Percentiles rank a stretch among this genome's conserved stretches.
Conservation (phyloP, 2,888 invertebrate genomes). For the Drosophila emarginata region DNA sequence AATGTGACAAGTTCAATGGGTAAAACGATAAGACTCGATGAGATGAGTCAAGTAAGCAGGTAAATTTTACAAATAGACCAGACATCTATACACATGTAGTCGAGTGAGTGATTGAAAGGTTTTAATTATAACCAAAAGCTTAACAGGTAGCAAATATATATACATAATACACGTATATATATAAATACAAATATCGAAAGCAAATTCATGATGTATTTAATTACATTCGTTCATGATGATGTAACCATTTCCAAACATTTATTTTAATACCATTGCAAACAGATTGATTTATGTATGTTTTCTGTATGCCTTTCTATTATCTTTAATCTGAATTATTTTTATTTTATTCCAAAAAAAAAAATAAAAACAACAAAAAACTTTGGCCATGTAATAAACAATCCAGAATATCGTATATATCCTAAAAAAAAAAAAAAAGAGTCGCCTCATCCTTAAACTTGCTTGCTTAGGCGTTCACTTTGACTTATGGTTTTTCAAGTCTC, state of each 20-base stretch:
- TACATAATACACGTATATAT: no score
- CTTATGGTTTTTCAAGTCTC: constrained; percentile 1
- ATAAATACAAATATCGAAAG: background rate
- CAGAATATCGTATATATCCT: background rate
- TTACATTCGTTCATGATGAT: background rate
- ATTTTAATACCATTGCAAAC: background rate
- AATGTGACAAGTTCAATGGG: constrained; percentile 52
- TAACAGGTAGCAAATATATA: background rate
- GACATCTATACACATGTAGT: no score
- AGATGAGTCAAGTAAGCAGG: no score
- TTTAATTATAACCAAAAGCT: constrained; percentile 4
- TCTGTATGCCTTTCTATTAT: background rate
- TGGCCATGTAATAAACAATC: background rate
- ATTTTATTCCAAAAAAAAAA: constrained; percentile 3
- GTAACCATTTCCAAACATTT: background rate
- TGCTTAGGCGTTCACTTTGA: constrained; percentile 6
- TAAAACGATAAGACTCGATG: no score
- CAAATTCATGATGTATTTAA: background rate
- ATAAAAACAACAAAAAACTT: no score
- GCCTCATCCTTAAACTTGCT: background rate
- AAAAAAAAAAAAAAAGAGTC: background rate
- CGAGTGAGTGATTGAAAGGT: constrained; percentile 6
- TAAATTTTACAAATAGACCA: no score
- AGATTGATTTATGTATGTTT: background rate
- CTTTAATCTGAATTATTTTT: constrained; percentile 3